These are phyloP conservation scores for Pseudonaja textilis DNA, from an alignment of 2,113 vertebrate species.

Conservation along the genomic window DNA sequence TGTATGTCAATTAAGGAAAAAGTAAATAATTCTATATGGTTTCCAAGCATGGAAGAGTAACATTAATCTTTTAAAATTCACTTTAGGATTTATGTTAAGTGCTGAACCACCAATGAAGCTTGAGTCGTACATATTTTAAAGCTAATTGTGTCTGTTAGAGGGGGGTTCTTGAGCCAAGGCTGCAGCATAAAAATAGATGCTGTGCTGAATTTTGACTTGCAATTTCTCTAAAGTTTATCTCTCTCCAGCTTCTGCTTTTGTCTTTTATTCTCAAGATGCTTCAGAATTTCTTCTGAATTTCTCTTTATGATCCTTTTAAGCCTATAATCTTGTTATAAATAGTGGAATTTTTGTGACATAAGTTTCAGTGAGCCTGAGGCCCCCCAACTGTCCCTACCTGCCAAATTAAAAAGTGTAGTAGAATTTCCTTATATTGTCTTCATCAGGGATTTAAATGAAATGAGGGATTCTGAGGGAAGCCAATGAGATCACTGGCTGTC, in stretches of 20 bases:
- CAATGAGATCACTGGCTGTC: background rate
- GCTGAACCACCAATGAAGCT: background rate
- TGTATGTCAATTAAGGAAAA: slow-evolving; percentile 26
- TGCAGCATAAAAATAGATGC: background rate
- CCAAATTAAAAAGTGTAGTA: background rate
- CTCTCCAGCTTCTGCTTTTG: background rate
- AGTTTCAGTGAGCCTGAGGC: background rate
- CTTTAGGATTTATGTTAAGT: slow-evolving; percentile 5
- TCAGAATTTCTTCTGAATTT: background rate
- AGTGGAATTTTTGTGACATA: background rate
- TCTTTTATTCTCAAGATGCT: background rate
- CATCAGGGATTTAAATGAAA: background rate
- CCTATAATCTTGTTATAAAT: background rate
- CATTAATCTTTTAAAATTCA: slow-evolving; percentile 8
- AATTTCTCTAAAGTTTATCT: background rate
- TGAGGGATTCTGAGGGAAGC: background rate
- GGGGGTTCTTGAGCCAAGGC: background rate
- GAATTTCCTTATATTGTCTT: background rate
- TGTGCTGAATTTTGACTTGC: background rate
- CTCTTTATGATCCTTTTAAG: background rate
- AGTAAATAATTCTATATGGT: slow-evolving; percentile 21
- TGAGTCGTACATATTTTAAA: background rate
- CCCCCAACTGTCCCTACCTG: background rate
- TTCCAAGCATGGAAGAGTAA: slow-evolving; percentile 1
- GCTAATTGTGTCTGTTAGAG: background rate